These are phyloP conservation scores for Orius insidiosus DNA, from an alignment of 1,140 invertebrate genomes.

Conservation along the genomic window DNA sequence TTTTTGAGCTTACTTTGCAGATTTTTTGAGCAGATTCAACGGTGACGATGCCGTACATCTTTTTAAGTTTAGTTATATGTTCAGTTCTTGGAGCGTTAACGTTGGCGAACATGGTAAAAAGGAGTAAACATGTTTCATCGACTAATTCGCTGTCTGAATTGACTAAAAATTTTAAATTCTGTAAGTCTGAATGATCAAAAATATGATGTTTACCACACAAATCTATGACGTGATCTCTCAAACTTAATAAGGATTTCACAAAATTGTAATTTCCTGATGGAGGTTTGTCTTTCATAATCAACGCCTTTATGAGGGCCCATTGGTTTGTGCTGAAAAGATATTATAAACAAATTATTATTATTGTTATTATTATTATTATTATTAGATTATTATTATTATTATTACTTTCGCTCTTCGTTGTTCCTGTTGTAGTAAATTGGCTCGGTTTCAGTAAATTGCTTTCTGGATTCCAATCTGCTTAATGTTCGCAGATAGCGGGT, in stretches of 20 bases:
- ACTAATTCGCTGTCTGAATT: conserved; percentile 31
- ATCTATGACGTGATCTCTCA: too few relatives aligned
- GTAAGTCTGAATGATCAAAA: too few relatives aligned
- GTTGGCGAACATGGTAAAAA: conserved; percentile 40
- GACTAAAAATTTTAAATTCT: conserved; percentile 4
- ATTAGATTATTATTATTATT: too few relatives aligned
- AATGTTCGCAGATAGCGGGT: conserved; percentile 20
- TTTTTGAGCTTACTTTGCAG: conserved; percentile 33
- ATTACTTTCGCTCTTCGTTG: conserved; percentile 15
- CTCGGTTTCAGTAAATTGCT: conserved; percentile 14
- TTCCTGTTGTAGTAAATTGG: conserved; percentile 14
- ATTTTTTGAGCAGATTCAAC: conserved; percentile 31
- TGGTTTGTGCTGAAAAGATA: background rate
- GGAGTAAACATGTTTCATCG: conserved; percentile 40
- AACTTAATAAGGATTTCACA: background rate
- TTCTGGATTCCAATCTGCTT: conserved; percentile 17
- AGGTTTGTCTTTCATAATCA: background rate
- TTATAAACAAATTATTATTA: too few relatives aligned
- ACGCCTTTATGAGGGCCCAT: background rate
- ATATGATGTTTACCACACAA: too few relatives aligned
- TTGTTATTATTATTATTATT: too few relatives aligned
- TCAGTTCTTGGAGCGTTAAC: conserved; percentile 36
- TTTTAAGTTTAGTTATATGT: conserved; percentile 32
- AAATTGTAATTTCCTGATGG: background rate
- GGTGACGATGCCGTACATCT: conserved; percentile 34